A percentile compares a stretch with the other conserved stretches of the same genome.
Conservation (phyloP, 1,140 invertebrate species). For the Aphidius gifuensis region DNA sequence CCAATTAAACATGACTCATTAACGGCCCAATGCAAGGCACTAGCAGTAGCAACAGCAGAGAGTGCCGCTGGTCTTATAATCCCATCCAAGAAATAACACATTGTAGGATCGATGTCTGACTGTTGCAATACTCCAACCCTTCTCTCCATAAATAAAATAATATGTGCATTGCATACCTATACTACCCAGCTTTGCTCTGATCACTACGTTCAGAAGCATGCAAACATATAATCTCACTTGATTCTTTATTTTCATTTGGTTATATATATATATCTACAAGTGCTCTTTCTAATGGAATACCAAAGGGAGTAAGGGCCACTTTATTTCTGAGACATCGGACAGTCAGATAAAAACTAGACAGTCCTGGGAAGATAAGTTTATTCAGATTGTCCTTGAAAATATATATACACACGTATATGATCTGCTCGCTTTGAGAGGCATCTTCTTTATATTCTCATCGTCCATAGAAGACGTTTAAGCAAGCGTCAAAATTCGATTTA, state of each 20-base stretch:
- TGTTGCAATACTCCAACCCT: constrained; percentile 22
- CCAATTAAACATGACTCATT: constrained; percentile 59
- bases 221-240: no score
- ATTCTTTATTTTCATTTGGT: no score
- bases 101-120: constrained; percentile 42
- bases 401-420: no score
- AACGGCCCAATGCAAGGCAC: constrained; percentile 47
- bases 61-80: constrained; percentile 12
- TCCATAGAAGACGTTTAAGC: background rate
- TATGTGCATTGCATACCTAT: no score
- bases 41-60: constrained; percentile 6
- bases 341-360: background rate
- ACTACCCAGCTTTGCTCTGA: no score
- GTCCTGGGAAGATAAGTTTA: constrained; percentile 8
- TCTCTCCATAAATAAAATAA: constrained; percentile 34
- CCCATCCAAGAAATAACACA: constrained; percentile 1
- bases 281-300: no score
- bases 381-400: background rate
- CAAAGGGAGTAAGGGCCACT: no score
- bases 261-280: no score
- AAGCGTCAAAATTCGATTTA: constrained; percentile 24
- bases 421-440: constrained; percentile 13
- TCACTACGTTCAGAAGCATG: no score
- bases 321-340: no score
- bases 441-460: constrained; percentile 20